Conservation (phyloP, 2,888 invertebrate genomes). For the Ctena decussata region DNA sequence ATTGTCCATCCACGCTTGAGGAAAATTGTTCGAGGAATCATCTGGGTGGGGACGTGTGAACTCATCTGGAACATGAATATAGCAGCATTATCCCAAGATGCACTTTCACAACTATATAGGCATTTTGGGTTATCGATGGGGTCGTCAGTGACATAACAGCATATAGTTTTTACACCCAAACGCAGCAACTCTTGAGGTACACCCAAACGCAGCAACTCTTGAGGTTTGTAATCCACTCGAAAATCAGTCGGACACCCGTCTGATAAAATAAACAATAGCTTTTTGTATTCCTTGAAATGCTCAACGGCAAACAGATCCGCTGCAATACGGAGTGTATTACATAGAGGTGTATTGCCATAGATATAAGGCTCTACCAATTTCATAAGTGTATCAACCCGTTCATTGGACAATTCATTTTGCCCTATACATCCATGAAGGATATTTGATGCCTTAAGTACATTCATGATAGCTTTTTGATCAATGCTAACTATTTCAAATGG, state of each 20-base stretch:
- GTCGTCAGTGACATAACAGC: background rate
- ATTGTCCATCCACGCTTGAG: slow-evolving; percentile 36
- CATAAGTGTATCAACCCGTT: background rate
- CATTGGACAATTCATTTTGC: background rate
- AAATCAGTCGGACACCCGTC: slow-evolving; percentile 13
- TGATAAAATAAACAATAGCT: slow-evolving; percentile 18
- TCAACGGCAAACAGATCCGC: background rate
- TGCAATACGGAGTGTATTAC: background rate
- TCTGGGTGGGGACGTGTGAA: background rate
- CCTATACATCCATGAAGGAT: background rate
- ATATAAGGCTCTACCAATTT: background rate
- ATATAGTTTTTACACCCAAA: background rate
- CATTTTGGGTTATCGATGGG: background rate
- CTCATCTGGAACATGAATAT: slow-evolving; percentile 9
- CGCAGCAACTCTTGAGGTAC: too few species aligned
- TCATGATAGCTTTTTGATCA: background rate
- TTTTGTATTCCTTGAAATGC: background rate
- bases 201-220: background rate
- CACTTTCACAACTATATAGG: background rate
- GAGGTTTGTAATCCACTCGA: background rate
- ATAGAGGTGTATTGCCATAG: slow-evolving; percentile 15
- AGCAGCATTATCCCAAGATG: slow-evolving; percentile 4
- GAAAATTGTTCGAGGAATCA: slow-evolving; percentile 26
- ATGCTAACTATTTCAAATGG: background rate
- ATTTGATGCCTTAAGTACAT: background rate